phyloP scores from a whole-genome alignment of 2,888 invertebrate genomes.

The Cryptosula pallasiana region DNA sequence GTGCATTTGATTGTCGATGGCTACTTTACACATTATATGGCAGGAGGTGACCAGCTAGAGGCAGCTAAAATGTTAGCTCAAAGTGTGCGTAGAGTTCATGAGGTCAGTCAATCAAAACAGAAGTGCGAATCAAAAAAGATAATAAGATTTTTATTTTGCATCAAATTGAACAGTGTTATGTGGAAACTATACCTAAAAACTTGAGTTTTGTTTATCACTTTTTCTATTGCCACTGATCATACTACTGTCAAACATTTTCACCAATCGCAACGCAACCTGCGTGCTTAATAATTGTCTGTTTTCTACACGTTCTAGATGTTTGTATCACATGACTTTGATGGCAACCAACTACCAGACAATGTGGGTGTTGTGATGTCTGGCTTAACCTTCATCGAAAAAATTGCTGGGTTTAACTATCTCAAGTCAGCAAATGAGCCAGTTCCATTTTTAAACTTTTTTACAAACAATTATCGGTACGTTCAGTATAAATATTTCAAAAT shows the following conservation, averaged over 20 bases:
- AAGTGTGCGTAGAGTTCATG: background rate
- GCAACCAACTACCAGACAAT: slow-evolving; percentile 12
- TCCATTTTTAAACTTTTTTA: background rate
- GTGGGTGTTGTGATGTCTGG: background rate
- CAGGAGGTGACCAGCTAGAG: background rate
- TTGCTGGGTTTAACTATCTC: slow-evolving; percentile 7
- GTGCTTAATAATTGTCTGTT: too few species aligned
- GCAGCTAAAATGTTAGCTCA: slow-evolving; percentile 20
- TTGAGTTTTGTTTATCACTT: too few species aligned
- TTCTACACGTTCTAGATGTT: slow-evolving; percentile 13
- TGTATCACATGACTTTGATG: slow-evolving; percentile 21
- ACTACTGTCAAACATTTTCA: too few species aligned
- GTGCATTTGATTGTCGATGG: slow-evolving; percentile 13
- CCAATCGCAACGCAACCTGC: too few species aligned
- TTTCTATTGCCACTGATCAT: too few species aligned
- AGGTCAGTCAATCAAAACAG: too few species aligned
- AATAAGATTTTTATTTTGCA: too few species aligned
- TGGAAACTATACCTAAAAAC: too few species aligned
- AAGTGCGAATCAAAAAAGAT: too few species aligned
- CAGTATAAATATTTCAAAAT: too few species aligned
- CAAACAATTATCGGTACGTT: slow-evolving; percentile 7
- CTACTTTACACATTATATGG: slow-evolving; percentile 23
- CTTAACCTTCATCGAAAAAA: slow-evolving; percentile 19
- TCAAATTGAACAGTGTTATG: too few species aligned
- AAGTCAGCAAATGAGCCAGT: slow-evolving; percentile 12